Evolutionary conservation across 1,140 invertebrate species (phyloP), one percentile per base, ranked within the genome.

Genomic region (Lucilia cuprina): DNA sequence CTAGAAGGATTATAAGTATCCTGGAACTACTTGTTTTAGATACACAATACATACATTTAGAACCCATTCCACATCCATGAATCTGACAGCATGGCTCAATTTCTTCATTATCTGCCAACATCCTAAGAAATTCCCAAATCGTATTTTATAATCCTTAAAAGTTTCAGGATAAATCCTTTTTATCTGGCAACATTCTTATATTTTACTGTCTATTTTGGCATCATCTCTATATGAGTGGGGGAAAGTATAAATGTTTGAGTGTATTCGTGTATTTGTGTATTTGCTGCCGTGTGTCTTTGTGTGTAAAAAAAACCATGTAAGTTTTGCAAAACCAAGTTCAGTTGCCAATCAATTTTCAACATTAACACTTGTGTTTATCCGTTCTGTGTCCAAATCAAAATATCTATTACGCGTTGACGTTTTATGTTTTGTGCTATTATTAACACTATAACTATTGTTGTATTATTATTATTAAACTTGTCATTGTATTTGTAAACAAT

Each of bases 321-420:
- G n/a, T 21, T 70, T 70, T 21, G 65, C 65, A 70, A 30, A 70
- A 12, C 65, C 19, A 70, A 49, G 77, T 80, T 80, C n/a, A 80
- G 77, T 80, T 80, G 77, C 77, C 77, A 80, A 49, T 80, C 77
- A 80, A 49, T 49, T 49, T 50, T 49, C 77, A 49, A 80, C 77
- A 50, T 8, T 21, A 80, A 80, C n/a, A 80, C 77, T 80, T 80
- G 65, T 70, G 65, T 70, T 70, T 70, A 12, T 65, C 25, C 55
- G n/a, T 60, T n/a, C 14, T 5, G 19, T 2, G 21, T 0, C 55
- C 14, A 7, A n/a, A 17, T 17, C 2, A 41, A 41, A 41, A 55
- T 55, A 25, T 10, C 10, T 70, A 5, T 21, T 70, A 21, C 60
- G 65, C 65, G 21, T 70, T 21, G 21, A 21, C 21, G 65, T 19